Evolutionary conservation across 2,113 vertebrate genomes (phyloP).

Genomic region (Plestiodon gilberti): DNA sequence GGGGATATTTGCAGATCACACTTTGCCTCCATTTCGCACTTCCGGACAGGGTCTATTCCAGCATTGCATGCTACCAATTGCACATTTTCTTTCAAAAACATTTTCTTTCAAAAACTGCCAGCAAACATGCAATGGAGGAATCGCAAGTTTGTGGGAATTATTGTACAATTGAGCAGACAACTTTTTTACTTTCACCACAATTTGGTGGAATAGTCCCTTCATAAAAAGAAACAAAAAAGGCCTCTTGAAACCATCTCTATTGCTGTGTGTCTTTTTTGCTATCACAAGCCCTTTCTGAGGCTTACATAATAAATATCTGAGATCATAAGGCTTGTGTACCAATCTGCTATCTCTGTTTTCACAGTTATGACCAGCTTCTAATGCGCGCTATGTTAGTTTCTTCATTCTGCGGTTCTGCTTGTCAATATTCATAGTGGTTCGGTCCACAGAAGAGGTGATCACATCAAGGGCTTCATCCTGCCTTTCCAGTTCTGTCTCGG

Average conservation of each 20-base stretch:
- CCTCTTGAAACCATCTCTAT: neutral
- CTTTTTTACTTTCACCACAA: fast-evolving
- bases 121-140: fast-evolving
- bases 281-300: neutral
- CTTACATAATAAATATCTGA: neutral
- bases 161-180: neutral
- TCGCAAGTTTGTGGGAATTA: neutral
- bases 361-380: neutral
- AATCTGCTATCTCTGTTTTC: neutral
- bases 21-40: neutral
- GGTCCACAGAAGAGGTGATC: constrained; percentile 82
- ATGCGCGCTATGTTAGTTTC: constrained; percentile 76
- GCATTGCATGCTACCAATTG: neutral
- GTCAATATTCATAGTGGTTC: constrained; percentile 78
- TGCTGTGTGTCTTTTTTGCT: neutral
- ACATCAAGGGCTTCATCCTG: constrained; percentile 89
- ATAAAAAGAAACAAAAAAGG: too few species aligned
- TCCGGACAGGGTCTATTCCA: neutral
- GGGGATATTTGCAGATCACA: neutral
- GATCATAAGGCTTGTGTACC: neutral
- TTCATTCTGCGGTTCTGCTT: constrained; percentile 87
- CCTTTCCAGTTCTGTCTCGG: constrained; percentile 87
- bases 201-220: too few species aligned
- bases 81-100: neutral
- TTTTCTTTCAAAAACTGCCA: neutral